Conservation (phyloP, 2,888 invertebrate genomes). For the Villa cingulata region DNA sequence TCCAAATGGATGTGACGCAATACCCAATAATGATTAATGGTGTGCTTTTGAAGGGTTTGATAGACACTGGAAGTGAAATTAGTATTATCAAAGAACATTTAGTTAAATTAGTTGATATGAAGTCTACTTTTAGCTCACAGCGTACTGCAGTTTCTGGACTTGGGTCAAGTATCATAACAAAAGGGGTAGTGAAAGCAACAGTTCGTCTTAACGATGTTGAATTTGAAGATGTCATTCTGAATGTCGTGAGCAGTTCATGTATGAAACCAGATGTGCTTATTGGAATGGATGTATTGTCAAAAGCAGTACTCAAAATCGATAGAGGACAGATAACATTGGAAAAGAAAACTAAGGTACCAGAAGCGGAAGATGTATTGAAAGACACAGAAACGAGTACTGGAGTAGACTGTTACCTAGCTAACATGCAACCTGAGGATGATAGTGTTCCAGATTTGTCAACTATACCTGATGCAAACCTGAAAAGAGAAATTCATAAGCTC, state of each 20-base stretch:
- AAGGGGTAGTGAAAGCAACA: not conserved
- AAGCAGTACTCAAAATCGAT: not conserved
- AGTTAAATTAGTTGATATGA: not conserved
- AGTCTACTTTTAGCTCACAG: not conserved
- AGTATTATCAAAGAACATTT: not conserved
- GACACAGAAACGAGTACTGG: not conserved
- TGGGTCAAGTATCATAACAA: not conserved
- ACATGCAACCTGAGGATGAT: not conserved
- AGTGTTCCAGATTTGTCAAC: not conserved
- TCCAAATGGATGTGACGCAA: not conserved
- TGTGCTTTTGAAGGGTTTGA: not conserved
- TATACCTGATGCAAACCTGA: not conserved
- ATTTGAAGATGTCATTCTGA: not conserved
- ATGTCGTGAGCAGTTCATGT: not conserved
- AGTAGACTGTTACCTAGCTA: not conserved
- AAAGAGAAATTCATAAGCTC: not conserved
- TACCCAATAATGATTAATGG: not conserved
- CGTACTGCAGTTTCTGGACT: not conserved
- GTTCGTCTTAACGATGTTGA: not conserved
- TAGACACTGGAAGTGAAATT: conserved; percentile 1
- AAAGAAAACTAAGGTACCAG: not conserved
- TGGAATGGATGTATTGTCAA: not conserved
- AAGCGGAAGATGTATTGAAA: not conserved
- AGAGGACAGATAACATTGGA: not conserved
- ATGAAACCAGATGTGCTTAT: not conserved